A percentile compares a stretch with the other conserved stretches of the same genome.
These are phyloP conservation scores for Chaetodon trifasciatus DNA, from an alignment of 2,797 vertebrate species.

Conservation along the genomic window DNA sequence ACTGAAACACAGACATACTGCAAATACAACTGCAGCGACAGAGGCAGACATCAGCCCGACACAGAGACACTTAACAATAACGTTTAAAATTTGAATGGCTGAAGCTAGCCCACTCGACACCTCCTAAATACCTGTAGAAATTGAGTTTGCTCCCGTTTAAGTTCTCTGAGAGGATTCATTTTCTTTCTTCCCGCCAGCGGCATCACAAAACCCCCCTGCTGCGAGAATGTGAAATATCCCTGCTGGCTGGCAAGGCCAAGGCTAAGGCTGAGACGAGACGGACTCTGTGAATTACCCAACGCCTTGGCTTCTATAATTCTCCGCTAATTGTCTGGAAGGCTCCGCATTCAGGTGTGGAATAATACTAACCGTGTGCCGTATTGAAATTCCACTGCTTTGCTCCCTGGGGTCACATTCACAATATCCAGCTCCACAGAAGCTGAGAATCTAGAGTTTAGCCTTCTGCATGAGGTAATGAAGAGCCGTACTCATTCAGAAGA, in stretches of 20 bases:
- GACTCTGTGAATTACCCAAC: conserved; percentile 78
- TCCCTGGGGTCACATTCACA: conserved; percentile 79
- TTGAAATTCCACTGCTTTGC: conserved; percentile 76
- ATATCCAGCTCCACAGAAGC: conserved; percentile 70
- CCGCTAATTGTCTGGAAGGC: conserved; percentile 85
- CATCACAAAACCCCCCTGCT: conserved; percentile 51
- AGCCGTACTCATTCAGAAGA: conserved; percentile 65
- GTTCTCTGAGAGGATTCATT: conserved; percentile 57
- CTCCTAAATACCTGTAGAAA: conserved; percentile 73
- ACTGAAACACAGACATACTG: conserved; percentile 28
- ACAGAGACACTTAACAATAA: conserved; percentile 54
- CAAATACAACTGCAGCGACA: conserved; percentile 22
- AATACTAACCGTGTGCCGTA: conserved; percentile 73
- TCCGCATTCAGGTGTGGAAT: conserved; percentile 83
- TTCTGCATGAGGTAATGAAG: conserved; percentile 79
- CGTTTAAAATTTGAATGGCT: conserved; percentile 52
- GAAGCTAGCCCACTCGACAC: conserved; percentile 55
- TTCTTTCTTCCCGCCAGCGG: conserved; percentile 54
- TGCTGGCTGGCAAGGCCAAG: conserved; percentile 63
- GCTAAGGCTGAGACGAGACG: conserved; percentile 61
- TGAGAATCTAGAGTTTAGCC: conserved; percentile 72
- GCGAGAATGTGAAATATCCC: conserved; percentile 75
- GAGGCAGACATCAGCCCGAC: conserved; percentile 31
- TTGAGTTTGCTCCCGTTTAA: conserved; percentile 67
- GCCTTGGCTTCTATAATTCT: conserved; percentile 79